Evolutionary conservation across 2,888 invertebrate species (phyloP).

Genomic region (Aelia acuminata): DNA sequence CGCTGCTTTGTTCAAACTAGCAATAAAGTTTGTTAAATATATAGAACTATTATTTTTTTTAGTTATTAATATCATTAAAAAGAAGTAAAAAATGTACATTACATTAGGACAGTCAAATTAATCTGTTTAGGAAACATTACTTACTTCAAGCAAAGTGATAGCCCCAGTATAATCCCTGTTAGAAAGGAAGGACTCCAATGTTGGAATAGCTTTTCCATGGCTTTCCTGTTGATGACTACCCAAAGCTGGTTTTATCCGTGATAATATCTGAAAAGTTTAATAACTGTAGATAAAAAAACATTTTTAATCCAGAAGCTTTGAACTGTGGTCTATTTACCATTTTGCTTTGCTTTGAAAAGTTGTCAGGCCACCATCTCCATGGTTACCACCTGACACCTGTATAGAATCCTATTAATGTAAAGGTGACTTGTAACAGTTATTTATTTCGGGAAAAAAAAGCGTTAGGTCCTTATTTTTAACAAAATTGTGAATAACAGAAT

Average conservation of each 20-base stretch:
- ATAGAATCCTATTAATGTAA: not conserved
- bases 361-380: not conserved
- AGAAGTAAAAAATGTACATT: conserved; percentile 30
- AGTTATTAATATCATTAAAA: not conserved
- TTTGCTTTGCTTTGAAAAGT: not conserved
- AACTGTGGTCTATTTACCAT: conserved; percentile 2
- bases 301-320: not conserved
- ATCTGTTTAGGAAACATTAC: not conserved
- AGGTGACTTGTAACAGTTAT: no score
- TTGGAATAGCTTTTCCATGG: conserved; percentile 71
- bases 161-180: conserved; percentile 96
- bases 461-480: no score
- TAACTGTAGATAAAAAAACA: not conserved
- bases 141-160: conserved; percentile 87
- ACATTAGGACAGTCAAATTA: no score
- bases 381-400: not conserved
- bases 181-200: conserved; percentile 89
- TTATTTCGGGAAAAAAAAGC: no score
- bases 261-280: conserved; percentile 77
- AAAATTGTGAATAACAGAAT: no score
- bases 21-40: not conserved
- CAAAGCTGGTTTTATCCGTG: conserved; percentile 83
- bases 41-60: not conserved
- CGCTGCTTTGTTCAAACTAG: conserved; percentile 67
- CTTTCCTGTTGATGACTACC: conserved; percentile 68